Evolutionary conservation across 2,797 vertebrate genomes (phyloP).

Genomic region (Pseudomugil tenellus): DNA sequence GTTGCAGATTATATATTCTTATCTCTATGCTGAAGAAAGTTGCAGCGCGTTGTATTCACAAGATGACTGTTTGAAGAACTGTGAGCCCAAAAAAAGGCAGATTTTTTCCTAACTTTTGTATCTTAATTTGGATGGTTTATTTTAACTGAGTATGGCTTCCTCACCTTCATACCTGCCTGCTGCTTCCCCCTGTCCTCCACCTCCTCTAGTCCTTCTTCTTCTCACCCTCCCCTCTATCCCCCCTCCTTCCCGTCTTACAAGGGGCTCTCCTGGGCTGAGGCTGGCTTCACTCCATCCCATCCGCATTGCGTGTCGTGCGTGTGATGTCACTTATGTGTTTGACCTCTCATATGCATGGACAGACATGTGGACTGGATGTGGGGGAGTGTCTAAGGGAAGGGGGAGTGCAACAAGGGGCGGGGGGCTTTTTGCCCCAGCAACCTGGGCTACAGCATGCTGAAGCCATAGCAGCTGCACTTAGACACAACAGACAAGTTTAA

Average conservation of each 20-base stretch:
- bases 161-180: slow-evolving; percentile 85
- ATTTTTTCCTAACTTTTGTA: slow-evolving; percentile 21
- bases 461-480: slow-evolving; percentile 56
- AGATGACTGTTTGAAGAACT: slow-evolving; percentile 50
- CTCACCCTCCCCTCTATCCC: slow-evolving; percentile 16
- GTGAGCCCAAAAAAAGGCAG: slow-evolving; percentile 43
- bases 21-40: slow-evolving; percentile 15
- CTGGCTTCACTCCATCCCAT: slow-evolving; percentile 87
- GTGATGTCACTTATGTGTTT: slow-evolving; percentile 86
- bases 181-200: slow-evolving; percentile 53
- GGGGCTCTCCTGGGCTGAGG: slow-evolving; percentile 70
- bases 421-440: slow-evolving; percentile 32
- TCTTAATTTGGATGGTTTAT: slow-evolving; percentile 56
- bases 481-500: slow-evolving; percentile 42
- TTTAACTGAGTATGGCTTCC: slow-evolving; percentile 75
- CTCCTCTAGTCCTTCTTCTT: slow-evolving; percentile 11
- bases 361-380: slow-evolving; percentile 84
- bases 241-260: slow-evolving; percentile 47
- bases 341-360: slow-evolving; percentile 87
- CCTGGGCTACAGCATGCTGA: slow-evolving; percentile 46
- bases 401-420: background rate
- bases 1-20: slow-evolving; percentile 47
- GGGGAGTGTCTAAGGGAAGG: slow-evolving; percentile 55
- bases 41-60: slow-evolving; percentile 39
- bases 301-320: slow-evolving; percentile 82